Percentiles rank a stretch among this genome's conserved stretches.
Conservation (phyloP, 2,113 vertebrate species). For the Atrichornis clamosus region DNA sequence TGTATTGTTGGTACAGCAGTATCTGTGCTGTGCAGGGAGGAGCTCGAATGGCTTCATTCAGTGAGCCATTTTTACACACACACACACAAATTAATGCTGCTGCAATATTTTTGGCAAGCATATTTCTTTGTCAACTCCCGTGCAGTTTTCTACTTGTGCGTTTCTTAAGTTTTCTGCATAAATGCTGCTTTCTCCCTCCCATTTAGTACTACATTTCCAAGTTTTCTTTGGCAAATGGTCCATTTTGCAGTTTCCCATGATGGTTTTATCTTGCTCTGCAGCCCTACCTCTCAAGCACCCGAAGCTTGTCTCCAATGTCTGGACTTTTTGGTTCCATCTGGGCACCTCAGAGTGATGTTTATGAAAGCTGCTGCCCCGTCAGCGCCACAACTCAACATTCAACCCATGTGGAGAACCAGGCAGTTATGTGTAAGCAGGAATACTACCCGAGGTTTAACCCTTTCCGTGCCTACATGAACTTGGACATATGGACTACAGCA, state of each 20-base stretch:
- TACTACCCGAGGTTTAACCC: constrained; percentile 93
- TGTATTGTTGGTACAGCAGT: neutral
- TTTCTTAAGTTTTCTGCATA: neutral
- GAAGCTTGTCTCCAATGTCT: constrained; percentile 98
- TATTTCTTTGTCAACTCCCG: neutral
- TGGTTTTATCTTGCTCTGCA: constrained; percentile 50
- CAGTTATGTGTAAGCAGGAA: constrained; percentile 81
- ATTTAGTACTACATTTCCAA: neutral
- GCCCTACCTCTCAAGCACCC: constrained; percentile 94
- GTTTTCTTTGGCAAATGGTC: neutral
- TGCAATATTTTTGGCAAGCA: neutral
- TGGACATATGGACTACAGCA: constrained; percentile 97
- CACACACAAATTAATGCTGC: neutral
- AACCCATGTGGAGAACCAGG: constrained; percentile 81
- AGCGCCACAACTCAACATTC: constrained; percentile 78
- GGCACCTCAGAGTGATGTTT: constrained; percentile 92
- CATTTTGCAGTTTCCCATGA: neutral
- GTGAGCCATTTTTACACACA: neutral
- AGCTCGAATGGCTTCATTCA: neutral
- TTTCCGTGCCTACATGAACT: constrained; percentile 95
- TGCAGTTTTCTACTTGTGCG: neutral
- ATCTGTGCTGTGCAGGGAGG: neutral
- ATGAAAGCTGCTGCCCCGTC: constrained; percentile 87
- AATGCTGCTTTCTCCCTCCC: neutral
- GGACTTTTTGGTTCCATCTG: constrained; percentile 98